Evolutionary conservation across 2,113 vertebrate genomes (phyloP).

Genomic region (human): GRCh38 chr4:123028501-123029000

Average conservation of each 20-base stretch:
- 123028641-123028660: not conserved
- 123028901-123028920: not conserved
- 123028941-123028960: not conserved
- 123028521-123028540: not conserved
- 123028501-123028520: not conserved
- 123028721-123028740: not conserved
- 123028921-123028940: not conserved
- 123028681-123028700: slow-evolving; percentile 10
- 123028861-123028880: not conserved
- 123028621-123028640: not conserved
- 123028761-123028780: not conserved
- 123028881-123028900: not conserved
- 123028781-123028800: not conserved
- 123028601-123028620: not conserved
- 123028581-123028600: not conserved
- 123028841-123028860: not conserved
- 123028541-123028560: not conserved
- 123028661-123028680: not conserved
- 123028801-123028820: not conserved
- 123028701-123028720: not conserved
- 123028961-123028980: not conserved
- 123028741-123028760: not conserved
- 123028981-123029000: not conserved
- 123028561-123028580: not conserved
- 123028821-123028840: not conserved